A percentile compares a stretch with the other conserved stretches of the same genome.
Conservation (phyloP, 2,797 vertebrate species). For the Hozukius guyotensis region DNA sequence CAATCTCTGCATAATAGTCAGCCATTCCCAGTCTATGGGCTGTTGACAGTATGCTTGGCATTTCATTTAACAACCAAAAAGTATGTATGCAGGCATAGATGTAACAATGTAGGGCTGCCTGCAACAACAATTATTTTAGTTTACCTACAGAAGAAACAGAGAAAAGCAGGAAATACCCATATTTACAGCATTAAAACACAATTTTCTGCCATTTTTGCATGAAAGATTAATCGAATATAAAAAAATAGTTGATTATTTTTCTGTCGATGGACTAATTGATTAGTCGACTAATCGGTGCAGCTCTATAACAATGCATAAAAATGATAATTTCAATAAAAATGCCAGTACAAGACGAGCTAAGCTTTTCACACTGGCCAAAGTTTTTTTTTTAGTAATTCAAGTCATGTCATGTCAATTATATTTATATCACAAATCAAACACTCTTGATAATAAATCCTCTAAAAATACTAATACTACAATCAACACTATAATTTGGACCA, state of each 20-base stretch:
- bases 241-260: too few species aligned
- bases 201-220: too few species aligned
- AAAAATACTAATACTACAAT: background rate
- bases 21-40: background rate
- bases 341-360: background rate
- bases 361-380: background rate
- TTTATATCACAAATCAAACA: background rate
- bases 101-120: too few species aligned
- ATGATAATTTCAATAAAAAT: too few species aligned
- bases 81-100: background rate
- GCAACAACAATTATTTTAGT: too few species aligned
- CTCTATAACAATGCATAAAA: too few species aligned
- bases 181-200: too few species aligned
- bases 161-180: too few species aligned
- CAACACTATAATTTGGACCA: background rate
- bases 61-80: background rate
- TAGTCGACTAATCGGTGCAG: too few species aligned
- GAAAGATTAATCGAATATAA: too few species aligned
- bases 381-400: background rate
- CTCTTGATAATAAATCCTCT: background rate
- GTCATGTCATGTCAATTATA: background rate
- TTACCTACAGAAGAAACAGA: too few species aligned
- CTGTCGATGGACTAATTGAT: too few species aligned
- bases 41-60: background rate
- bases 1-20: background rate